These are phyloP conservation scores for Holacanthus passer DNA, from an alignment of 2,113 vertebrate species.

Conservation along the genomic window DNA sequence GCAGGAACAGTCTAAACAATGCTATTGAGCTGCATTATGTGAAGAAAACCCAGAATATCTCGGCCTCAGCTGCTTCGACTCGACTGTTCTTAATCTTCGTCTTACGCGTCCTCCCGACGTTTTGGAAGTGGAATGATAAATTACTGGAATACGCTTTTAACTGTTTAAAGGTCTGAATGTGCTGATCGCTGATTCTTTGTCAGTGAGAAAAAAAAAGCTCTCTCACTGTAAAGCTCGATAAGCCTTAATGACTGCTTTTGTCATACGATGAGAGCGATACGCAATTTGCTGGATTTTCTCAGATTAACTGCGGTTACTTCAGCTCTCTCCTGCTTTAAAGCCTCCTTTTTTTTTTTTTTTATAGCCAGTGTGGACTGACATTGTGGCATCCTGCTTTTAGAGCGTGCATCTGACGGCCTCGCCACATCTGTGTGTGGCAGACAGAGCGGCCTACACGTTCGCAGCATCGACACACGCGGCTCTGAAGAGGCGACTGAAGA, in stretches of 20 bases:
- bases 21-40: neutral
- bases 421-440: slow-evolving; percentile 36
- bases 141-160: neutral
- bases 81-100: neutral
- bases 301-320: neutral
- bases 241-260: neutral
- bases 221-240: no score
- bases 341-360: neutral
- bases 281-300: neutral
- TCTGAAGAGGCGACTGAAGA: slow-evolving; percentile 16
- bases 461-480: neutral
- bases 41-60: neutral
- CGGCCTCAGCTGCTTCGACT: neutral
- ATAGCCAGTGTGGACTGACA: neutral
- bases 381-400: slow-evolving; percentile 8
- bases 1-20: slow-evolving; percentile 9
- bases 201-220: neutral
- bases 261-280: neutral
- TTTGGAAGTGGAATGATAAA: neutral
- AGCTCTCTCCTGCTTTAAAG: neutral
- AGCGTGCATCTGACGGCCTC: slow-evolving; percentile 2
- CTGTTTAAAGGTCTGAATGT: neutral
- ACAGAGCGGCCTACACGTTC: slow-evolving; percentile 13
- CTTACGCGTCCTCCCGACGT: neutral
- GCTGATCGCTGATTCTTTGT: neutral